Base-by-base conservation (phyloP, 2,113 vertebrate species). In the Labeo catla region DNA sequence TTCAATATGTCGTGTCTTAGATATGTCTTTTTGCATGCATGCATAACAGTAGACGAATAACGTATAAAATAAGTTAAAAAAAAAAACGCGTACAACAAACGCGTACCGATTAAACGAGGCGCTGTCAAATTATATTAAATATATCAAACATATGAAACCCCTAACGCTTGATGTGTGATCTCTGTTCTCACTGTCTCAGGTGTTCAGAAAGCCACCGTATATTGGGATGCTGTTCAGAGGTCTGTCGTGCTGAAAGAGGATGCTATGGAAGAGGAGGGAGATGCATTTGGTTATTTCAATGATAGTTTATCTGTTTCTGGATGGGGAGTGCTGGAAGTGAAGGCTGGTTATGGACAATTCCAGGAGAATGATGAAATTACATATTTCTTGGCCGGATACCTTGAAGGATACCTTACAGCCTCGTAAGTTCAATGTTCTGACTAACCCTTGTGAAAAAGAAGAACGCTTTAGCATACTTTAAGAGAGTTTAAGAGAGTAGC, bases 371-470 rank as follows among this genome's bases (percentile, higher is more conserved):
- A 97, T 85, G 93, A 96, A 80, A 89, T 94, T 70, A 93, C 93
- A 85, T 96, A 95, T 93, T 97, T 95, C 89, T 91, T 95, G 76
- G 96, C 97, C 28, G 97, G 96, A 23, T 96, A 95, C 89, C 93
- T 98, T 90, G 97, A 97, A 86, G 97, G 97, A 65, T 97, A 95
- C 91, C 95, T 98, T 85, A 97, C 96, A 63, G 96, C 96, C 72
- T 91, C 87, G 96, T 97, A 94, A 96, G 97, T 93, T 61, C 1
- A 61, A 61, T 47, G 6, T 9, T 6, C 0, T 59, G 57, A 61
- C 43, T 23, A n/a, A 47, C 19, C 9, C 70, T 0, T 21, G 19
- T 12, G 39, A 10, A 47, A 73, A 73, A n/a, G 2, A 73, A 45
- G 5, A 47, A 47, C 43, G 12, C 10, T 12, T n/a, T 73, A 11